A percentile compares a stretch with the other conserved stretches of the same genome.
These are phyloP conservation scores for Icerya purchasi DNA, from an alignment of 2,888 invertebrate genomes.

Conservation along the genomic window DNA sequence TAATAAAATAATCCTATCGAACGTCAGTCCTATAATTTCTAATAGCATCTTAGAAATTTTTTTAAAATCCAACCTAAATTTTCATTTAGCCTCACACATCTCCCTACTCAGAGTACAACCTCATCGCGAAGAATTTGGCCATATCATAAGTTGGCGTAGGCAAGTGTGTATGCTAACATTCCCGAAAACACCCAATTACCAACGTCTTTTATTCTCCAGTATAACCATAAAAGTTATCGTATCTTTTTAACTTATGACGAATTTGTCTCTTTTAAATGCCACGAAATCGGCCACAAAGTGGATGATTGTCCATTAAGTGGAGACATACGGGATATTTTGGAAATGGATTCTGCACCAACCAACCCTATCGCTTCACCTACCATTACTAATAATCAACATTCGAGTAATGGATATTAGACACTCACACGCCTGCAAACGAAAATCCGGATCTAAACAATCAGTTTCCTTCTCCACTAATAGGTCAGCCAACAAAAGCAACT, in stretches of 20 bases:
- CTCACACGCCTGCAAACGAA: not conserved
- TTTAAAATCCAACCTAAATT: not conserved
- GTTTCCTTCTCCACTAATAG: not conserved
- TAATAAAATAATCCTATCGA: not conserved
- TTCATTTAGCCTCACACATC: not conserved
- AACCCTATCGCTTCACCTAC: too few species aligned
- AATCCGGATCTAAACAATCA: not conserved
- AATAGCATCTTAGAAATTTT: not conserved
- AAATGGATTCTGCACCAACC: too few species aligned
- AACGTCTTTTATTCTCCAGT: not conserved
- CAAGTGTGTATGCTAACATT: not conserved
- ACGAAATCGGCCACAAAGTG: not conserved
- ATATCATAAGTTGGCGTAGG: not conserved
- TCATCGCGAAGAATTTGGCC: not conserved
- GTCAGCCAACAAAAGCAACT: not conserved
- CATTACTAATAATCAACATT: too few species aligned
- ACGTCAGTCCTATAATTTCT: slow-evolving; percentile 1
- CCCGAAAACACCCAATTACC: not conserved
- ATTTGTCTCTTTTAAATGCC: slow-evolving; percentile 2
- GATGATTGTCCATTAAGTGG: not conserved
- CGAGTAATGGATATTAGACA: too few species aligned
- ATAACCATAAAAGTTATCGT: not conserved
- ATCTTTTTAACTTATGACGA: not conserved
- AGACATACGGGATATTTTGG: not conserved
- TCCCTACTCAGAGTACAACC: not conserved